phyloP scores from a whole-genome alignment of 2,113 vertebrate species.

The Albula goreensis region DNA sequence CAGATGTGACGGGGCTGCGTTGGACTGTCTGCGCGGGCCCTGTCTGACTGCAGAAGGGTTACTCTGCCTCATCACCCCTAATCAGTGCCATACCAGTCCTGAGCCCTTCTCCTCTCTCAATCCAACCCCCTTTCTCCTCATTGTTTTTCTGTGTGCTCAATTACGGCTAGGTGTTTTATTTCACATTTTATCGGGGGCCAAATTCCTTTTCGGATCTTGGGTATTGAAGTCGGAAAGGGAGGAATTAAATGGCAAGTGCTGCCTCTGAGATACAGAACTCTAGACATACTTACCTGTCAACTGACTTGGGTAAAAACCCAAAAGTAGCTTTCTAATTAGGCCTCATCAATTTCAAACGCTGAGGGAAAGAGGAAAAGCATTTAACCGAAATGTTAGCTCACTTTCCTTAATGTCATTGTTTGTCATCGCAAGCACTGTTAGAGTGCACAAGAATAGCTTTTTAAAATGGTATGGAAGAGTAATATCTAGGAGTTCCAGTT shows the following conservation, averaged over 20 bases:
- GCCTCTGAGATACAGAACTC: not conserved
- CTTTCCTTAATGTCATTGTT: too few relatives aligned
- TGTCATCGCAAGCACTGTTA: too few relatives aligned
- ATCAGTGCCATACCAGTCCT: slow-evolving; percentile 52
- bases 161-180: not conserved
- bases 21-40: slow-evolving; percentile 37
- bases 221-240: slow-evolving; percentile 2
- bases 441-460: too few relatives aligned
- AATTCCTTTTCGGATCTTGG: slow-evolving; percentile 24
- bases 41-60: slow-evolving; percentile 47
- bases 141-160: slow-evolving; percentile 1
- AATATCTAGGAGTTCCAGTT: too few relatives aligned
- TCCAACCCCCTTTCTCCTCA: not conserved
- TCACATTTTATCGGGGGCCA: not conserved
- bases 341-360: too few relatives aligned
- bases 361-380: too few relatives aligned
- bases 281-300: too few relatives aligned
- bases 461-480: too few relatives aligned
- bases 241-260: not conserved
- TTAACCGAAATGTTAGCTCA: too few relatives aligned
- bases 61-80: slow-evolving; percentile 46
- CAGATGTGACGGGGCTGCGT: slow-evolving; percentile 51
- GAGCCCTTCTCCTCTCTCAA: slow-evolving; percentile 11
- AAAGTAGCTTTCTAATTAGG: too few relatives aligned
- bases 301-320: too few relatives aligned